A percentile compares a stretch with the other conserved stretches of the same genome.
Evolutionary conservation across 2,797 vertebrate species (phyloP).

Genomic region (Melopsittacus undulatus): DNA sequence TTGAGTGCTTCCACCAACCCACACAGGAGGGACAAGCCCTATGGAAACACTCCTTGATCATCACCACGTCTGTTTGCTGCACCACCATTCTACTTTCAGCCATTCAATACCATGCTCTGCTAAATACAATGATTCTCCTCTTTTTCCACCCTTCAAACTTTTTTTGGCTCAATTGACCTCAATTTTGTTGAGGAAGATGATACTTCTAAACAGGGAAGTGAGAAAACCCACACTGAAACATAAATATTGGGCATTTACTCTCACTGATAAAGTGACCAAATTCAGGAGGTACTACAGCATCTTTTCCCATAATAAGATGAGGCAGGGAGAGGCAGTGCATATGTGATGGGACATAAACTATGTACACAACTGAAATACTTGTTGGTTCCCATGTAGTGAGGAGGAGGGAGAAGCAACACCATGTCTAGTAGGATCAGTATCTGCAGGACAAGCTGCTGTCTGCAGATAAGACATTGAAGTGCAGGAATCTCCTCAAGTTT

Average conservation of each 20-base stretch:
- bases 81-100: not conserved
- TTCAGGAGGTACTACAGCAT: not conserved
- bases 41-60: accelerated
- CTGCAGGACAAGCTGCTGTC: not conserved
- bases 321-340: not conserved
- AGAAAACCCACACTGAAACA: not conserved
- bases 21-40: accelerated
- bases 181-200: not conserved
- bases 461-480: not conserved
- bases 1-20: not conserved
- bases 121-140: not conserved
- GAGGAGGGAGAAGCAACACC: not conserved
- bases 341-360: not conserved
- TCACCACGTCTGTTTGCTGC: not conserved
- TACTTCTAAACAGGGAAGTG: not conserved
- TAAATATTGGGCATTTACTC: accelerated
- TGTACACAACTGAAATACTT: not conserved
- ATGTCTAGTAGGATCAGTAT: not conserved
- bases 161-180: accelerated
- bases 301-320: not conserved
- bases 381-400: not conserved
- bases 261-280: not conserved
- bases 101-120: accelerated
- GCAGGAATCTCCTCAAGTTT: not conserved
- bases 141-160: not conserved